Conservation (phyloP, 2,113 vertebrate species). For the Suricata suricatta region DNA sequence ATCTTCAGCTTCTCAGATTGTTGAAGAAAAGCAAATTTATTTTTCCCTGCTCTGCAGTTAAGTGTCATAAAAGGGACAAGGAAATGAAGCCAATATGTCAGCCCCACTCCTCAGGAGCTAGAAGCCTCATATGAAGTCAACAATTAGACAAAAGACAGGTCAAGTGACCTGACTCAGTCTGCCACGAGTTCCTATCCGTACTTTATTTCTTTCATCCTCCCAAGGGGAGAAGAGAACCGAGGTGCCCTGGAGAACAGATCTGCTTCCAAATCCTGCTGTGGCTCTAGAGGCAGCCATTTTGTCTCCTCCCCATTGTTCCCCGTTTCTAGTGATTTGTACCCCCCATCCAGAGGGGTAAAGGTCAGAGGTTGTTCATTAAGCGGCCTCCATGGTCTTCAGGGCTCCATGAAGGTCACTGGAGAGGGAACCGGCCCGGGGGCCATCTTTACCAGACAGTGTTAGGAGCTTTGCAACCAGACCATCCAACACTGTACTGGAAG, state of each 20-base stretch:
- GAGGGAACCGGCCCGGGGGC: constrained; percentile 68
- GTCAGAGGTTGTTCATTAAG: constrained; percentile 6
- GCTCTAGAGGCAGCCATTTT: constrained; percentile 76
- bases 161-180: not conserved
- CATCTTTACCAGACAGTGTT: constrained; percentile 84
- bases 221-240: not conserved
- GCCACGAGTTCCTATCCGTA: not conserved
- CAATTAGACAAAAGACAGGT: not conserved
- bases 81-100: not conserved
- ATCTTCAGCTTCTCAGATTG: not conserved
- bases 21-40: not conserved
- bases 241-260: not conserved
- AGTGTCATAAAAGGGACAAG: not conserved
- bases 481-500: constrained; percentile 82
- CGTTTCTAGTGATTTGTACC: constrained; percentile 6
- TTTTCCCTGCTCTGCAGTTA: not conserved
- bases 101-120: not conserved
- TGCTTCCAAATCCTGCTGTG: not conserved
- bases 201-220: not conserved
- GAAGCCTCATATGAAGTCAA: not conserved
- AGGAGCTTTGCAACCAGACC: constrained; percentile 70
- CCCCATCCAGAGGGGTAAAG: constrained; percentile 1
- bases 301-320: constrained; percentile 63
- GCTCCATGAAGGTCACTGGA: constrained; percentile 54
- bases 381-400: constrained; percentile 47